phyloP scores from a whole-genome alignment of 2,888 invertebrate species.

The Himalopsyche tibetana region DNA sequence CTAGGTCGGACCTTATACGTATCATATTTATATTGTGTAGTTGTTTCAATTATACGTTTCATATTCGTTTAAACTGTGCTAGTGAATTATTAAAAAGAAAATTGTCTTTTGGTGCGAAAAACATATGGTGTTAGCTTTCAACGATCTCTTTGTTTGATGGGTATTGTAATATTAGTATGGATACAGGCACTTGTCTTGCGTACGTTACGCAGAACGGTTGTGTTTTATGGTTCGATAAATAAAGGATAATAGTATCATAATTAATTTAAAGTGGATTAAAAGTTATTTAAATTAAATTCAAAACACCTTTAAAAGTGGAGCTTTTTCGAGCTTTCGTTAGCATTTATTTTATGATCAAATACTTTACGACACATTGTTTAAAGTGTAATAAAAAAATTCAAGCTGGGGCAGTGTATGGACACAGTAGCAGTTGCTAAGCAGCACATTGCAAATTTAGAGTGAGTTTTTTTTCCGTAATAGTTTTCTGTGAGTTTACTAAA shows the following conservation, averaged over 20 bases:
- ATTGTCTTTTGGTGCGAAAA: background rate
- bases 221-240: background rate
- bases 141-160: background rate
- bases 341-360: background rate
- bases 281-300: too few species aligned
- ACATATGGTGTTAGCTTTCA: background rate
- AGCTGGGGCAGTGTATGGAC: constrained; percentile 72
- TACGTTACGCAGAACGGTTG: background rate
- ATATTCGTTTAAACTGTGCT: too few species aligned
- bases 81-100: background rate
- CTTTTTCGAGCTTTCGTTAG: background rate
- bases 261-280: too few species aligned
- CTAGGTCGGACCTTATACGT: too few species aligned
- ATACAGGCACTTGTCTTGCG: background rate
- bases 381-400: constrained; percentile 62
- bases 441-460: constrained; percentile 54
- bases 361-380: background rate
- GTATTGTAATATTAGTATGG: too few species aligned
- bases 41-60: too few species aligned
- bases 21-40: too few species aligned
- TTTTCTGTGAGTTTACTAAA: background rate
- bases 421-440: constrained; percentile 69
- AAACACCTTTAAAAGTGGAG: too few species aligned
- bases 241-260: too few species aligned
- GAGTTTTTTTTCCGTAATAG: constrained; percentile 41